A percentile compares a stretch with the other conserved stretches of the same genome.
These are phyloP conservation scores for Pristionchus japonicus DNA, from an alignment of 2,888 invertebrate genomes.

Conservation along the genomic window DNA sequence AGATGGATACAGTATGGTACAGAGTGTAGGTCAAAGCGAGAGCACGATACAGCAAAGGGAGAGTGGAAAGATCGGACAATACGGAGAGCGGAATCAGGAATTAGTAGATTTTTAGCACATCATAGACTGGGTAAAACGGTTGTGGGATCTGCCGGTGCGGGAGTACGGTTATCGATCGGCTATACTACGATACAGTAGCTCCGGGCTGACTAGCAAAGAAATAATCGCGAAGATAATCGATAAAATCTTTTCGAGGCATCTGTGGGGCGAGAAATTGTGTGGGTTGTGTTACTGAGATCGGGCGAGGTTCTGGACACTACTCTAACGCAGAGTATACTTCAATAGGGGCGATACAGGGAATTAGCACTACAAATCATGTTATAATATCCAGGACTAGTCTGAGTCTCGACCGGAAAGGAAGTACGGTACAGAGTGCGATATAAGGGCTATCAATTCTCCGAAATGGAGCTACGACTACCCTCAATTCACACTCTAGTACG, in stretches of 20 bases:
- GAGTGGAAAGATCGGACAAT: not conserved
- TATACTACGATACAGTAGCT: not conserved
- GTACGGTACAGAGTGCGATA: not conserved
- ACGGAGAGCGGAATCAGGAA: not conserved
- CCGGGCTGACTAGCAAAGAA: not conserved
- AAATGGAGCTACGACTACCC: too few species aligned
- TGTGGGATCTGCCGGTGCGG: not conserved
- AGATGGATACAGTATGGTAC: constrained; percentile 25
- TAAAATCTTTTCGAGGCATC: not conserved
- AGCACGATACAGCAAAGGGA: constrained; percentile 21
- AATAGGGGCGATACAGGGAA: not conserved
- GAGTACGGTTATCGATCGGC: not conserved
- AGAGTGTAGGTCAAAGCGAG: not conserved
- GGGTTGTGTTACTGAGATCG: constrained; percentile 23
- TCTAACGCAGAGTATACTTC: constrained; percentile 39
- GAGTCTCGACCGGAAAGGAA: not conserved
- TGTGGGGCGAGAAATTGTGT: constrained; percentile 23
- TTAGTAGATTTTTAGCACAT: constrained; percentile 29
- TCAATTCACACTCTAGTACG: too few species aligned
- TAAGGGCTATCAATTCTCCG: too few species aligned
- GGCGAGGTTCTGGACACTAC: not conserved
- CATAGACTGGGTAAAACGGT: not conserved
- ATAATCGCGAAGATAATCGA: not conserved
- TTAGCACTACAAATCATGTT: constrained; percentile 14
- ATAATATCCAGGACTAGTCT: not conserved